Base-by-base conservation (phyloP, 2,797 vertebrate species). In the Nothura maculosa region DNA sequence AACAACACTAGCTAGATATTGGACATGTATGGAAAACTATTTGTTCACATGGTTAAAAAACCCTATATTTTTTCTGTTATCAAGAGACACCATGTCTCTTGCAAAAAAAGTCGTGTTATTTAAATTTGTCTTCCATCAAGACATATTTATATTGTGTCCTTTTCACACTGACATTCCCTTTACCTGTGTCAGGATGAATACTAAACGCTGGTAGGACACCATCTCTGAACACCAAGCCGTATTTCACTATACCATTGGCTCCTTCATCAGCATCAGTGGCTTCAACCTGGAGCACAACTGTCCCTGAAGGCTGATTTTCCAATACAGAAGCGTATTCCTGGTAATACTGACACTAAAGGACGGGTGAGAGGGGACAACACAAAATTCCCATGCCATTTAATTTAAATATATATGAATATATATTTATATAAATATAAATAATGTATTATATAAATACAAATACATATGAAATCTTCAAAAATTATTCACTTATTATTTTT, bases 181-280 rank as follows among this genome's bases (percentile, higher is more conserved):
- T 98, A 99, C 99, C 99, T 80, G 98, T 99, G 61, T 99, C 98
- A 27, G 98, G 98, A 90, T 99, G 98, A 69, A 99, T 98, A 72
- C 97, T 98, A 94, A 99, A 99, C 12, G 98, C 98, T 3, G 99
- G 98, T 11, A 98, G 96, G 12, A 98, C 98, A 90, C 98, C 98
- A 96, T 98, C 98, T 97, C 99, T 98, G 96, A 99, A 98, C 98
- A 99, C 98, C 96, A 99, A 98, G 90, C 99, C 98, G 6, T 99
- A 99, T 48, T 98, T 98, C 89, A 99, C 99, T 96, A 97, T 85
- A 32, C 99, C 98, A 67, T 99, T 99, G 94, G 97, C 97, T 84
- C 99, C 99, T 89, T 98, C 98, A 58, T 99, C 99, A 36, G 98
- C 98, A 90, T 99, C 99, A 89, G 98, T 97, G 19, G 99, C 99